These are phyloP conservation scores for Psophia crepitans DNA, from an alignment of 2,113 vertebrate species.

Conservation along the genomic window DNA sequence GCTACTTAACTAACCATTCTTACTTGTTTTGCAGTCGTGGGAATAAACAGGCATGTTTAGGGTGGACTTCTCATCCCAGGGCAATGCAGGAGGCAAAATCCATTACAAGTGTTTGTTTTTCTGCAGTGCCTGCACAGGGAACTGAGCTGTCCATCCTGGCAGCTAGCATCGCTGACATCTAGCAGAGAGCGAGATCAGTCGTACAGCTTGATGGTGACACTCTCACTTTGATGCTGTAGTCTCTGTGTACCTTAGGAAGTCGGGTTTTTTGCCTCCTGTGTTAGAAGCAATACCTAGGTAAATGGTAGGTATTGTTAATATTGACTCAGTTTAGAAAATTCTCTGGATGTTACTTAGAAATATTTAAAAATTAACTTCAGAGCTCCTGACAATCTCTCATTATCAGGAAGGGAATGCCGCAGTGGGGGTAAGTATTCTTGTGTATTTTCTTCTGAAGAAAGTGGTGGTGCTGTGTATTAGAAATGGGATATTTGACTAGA, in stretches of 20 bases:
- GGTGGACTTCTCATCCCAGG: not conserved
- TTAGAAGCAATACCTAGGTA: not conserved
- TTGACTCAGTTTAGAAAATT: not conserved
- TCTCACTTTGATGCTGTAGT: not conserved
- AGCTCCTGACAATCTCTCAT: not conserved
- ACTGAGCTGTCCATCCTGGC: not conserved
- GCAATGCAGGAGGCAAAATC: not conserved
- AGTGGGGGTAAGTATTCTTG: rapidly evolving
- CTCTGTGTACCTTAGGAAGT: not conserved
- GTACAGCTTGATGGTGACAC: not conserved
- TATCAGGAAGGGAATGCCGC: not conserved
- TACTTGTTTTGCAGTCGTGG: not conserved
- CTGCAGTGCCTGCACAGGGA: not conserved
- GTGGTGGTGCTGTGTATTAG: not conserved
- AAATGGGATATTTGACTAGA: not conserved
- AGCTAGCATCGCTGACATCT: rapidly evolving
- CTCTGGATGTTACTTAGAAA: not conserved
- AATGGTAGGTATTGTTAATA: not conserved
- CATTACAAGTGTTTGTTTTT: not conserved
- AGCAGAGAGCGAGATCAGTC: not conserved
- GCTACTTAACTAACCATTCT: not conserved
- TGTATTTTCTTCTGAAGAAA: not conserved
- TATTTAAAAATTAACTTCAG: not conserved
- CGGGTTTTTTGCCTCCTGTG: rapidly evolving
- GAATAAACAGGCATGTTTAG: not conserved